These are phyloP conservation scores for Phalacrocorax aristotelis DNA, from an alignment of 2,113 vertebrate genomes.

Conservation along the genomic window DNA sequence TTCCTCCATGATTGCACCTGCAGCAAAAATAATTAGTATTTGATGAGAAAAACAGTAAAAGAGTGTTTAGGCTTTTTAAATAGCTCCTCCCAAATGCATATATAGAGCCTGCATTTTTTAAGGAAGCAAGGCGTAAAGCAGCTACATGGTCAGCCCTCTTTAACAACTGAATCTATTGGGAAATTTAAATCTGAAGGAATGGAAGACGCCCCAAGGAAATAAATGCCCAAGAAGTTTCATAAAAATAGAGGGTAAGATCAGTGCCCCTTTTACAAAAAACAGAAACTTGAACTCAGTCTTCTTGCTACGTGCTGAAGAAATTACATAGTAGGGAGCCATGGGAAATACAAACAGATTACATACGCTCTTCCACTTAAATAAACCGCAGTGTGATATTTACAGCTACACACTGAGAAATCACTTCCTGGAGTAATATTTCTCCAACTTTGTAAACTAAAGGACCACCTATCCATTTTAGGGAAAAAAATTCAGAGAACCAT, in stretches of 20 bases:
- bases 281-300: not conserved
- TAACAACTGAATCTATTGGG: not conserved
- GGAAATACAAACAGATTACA: constrained; percentile 32
- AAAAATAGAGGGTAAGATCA: not conserved
- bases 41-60: not conserved
- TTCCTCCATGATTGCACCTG: constrained; percentile 90
- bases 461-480: not conserved
- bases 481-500: not conserved
- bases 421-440: not conserved
- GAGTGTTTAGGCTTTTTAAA: not conserved
- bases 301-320: not conserved
- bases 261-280: not conserved
- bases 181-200: not conserved
- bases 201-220: not conserved
- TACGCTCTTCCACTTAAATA: not conserved
- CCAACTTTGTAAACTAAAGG: not conserved
- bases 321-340: not conserved
- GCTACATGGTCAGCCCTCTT: not conserved
- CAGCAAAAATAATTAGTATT: not conserved
- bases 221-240: not conserved
- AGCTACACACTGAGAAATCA: not conserved
- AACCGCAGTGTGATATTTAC: not conserved
- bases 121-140: not conserved
- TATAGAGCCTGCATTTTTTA: not conserved
- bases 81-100: not conserved